Evolutionary conservation across 2,888 invertebrate genomes (phyloP), one percentile per base, ranked within the genome.

Genomic region (Onchidella celtica): DNA sequence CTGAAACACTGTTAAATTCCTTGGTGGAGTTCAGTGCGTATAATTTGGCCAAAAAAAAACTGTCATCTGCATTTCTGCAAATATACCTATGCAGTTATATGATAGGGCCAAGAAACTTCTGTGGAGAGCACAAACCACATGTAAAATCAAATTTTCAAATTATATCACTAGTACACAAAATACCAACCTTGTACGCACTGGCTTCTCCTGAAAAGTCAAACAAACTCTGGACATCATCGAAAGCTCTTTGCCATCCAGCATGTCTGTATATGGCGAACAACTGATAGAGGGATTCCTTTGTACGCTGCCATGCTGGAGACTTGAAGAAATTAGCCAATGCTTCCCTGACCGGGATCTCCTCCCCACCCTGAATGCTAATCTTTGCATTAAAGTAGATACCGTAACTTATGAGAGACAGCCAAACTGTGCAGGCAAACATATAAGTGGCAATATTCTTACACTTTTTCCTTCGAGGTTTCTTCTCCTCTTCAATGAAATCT

Each of bases 181-280:
- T 57, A 36, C 78, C 84, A 83, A 92, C 93, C 88, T 88, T 89
- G 65, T 89, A 90, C 17, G 98, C 97, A 93, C 97, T 97, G 85
- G 96, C 95, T 92, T 98, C 98, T 0, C 98, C 98, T 88, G 96
- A 96, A 0, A 97, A 97, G 94, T 99, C 98, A 4, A 97, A 95
- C 17, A 97, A 94, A 84, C 97, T 96, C 9, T 97, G 95, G 32
- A 98, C 94, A 92, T 97, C 96, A 88, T 96, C 96, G 97, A 97
- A 98, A 0, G 97, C 96, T 89, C 96, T 97, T 90, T 95, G 95
- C 96, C 96, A 98, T 82, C 98, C 98, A 91, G 98, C 96, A 87
- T 96, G 96, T 90, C 96, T 96, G 0, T 96, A 96, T 91, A 96
- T 97, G 72, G 95, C 95, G 94, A 96, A 97, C 0, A 96, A 95